Evolutionary conservation across 2,888 invertebrate species (phyloP).

Genomic region (Agonopterix arenella): DNA sequence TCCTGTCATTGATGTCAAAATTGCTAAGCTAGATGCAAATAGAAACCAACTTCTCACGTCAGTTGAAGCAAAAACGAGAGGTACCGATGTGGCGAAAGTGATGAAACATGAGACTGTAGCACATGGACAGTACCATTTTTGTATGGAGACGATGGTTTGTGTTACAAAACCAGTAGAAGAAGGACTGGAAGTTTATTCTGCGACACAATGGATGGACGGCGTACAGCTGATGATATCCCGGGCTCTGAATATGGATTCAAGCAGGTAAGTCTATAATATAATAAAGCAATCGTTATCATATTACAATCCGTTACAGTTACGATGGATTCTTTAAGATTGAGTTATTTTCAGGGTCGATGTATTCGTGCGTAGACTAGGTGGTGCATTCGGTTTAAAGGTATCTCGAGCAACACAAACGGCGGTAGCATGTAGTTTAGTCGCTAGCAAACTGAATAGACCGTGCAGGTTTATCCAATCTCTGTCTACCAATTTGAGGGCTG

Average conservation of each 20-base stretch:
- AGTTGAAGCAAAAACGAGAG: constrained; percentile 32
- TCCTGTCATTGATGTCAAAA: constrained; percentile 34
- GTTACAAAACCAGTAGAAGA: constrained; percentile 81
- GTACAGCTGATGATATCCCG: constrained; percentile 71
- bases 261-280: constrained; percentile 68
- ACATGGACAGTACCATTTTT: constrained; percentile 82
- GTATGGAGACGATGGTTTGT: constrained; percentile 82
- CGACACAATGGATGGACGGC: constrained; percentile 78
- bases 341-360: constrained; percentile 79
- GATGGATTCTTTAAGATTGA: background rate
- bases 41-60: constrained; percentile 20
- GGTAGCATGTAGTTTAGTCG: constrained; percentile 79
- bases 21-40: constrained; percentile 24
- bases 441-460: constrained; percentile 76
- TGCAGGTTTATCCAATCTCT: constrained; percentile 80
- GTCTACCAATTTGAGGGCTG: constrained; percentile 77
- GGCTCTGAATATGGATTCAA: constrained; percentile 71
- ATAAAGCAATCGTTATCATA: background rate
- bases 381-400: constrained; percentile 84
- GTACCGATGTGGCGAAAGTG: constrained; percentile 46
- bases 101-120: constrained; percentile 69
- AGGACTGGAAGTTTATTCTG: constrained; percentile 78
- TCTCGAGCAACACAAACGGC: constrained; percentile 74
- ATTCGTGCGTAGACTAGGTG: constrained; percentile 42
- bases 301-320: background rate